Base-by-base conservation (phyloP, 2,113 vertebrate species). In the Parus major region DNA sequence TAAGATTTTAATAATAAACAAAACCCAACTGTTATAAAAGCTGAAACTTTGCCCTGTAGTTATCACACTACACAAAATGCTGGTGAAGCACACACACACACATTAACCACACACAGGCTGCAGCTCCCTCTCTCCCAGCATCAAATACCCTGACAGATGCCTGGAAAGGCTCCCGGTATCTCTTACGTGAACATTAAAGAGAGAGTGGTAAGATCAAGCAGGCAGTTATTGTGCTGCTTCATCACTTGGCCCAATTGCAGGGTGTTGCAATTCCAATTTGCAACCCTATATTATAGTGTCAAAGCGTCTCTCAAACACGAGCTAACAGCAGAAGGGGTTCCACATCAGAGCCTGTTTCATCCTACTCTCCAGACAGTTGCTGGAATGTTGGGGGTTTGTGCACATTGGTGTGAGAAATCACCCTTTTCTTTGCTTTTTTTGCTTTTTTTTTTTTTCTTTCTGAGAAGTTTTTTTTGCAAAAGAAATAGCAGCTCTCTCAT, bases 221-320 rank as follows among this genome's bases (percentile, higher is more conserved):
- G 52, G 81, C 91, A 82, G 83, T 84, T 89, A 88, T 75, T 92
- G 91, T 75, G 89, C 83, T 68, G 60, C 91, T 95, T 95, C 83
- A 87, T 91, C 90, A 56, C 91, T 91, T 91, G 83, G 95, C 88
- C 96, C 90, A 97, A 72, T 90, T 90, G 82, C 82, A 85, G 87
- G 85, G 91, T 97, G 94, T 85, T 93, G 90, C 90, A 85, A 80
- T 95, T 95, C 90, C 86, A 95, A 94, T 94, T 93, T 96, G 93
- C 96, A 96, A 94, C 85, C 92, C 91, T 79, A 85, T 75, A 96
- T 96, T 94, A 94, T 63, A 88, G 82, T 92, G 92, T 92, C 91
- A 87, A 89, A 90, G 90, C 29, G 5, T 82, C 78, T 89, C 94
- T 95, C 84, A 95, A 92, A 91, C 71, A 88, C 0, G 13, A 95